Conservation (phyloP, 1,140 invertebrate genomes). For the Bathynomus jamesi region DNA sequence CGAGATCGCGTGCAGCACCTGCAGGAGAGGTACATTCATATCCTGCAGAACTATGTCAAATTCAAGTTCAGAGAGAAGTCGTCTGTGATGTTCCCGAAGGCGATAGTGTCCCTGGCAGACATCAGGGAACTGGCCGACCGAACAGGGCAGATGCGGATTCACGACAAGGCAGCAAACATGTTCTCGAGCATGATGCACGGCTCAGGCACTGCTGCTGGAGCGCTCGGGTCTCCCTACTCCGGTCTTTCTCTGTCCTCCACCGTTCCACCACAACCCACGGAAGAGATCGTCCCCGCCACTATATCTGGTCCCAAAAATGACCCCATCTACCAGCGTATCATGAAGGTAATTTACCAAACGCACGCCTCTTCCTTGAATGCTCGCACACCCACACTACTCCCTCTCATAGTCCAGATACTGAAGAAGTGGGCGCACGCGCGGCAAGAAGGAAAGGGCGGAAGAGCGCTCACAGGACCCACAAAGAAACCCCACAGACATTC, state of each 20-base stretch:
- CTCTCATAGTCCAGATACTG: neutral
- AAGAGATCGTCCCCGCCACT: neutral
- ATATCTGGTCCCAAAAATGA: neutral
- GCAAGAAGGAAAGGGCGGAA: neutral
- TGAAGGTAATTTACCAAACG: neutral
- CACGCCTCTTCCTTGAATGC: neutral
- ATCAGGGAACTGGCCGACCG: slow-evolving; percentile 30
- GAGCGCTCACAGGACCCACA: neutral
- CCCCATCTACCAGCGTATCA: neutral
- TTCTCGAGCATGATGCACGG: neutral
- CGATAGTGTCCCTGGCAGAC: slow-evolving; percentile 34
- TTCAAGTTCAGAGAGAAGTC: slow-evolving; percentile 34
- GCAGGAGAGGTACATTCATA: slow-evolving; percentile 31
- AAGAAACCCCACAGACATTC: neutral
- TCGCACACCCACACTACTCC: neutral
- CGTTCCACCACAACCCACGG: neutral
- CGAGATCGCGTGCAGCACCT: slow-evolving; percentile 30
- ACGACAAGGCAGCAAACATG: neutral
- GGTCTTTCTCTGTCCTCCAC: neutral
- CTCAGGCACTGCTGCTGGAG: neutral
- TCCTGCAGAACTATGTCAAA: slow-evolving; percentile 26
- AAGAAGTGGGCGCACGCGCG: neutral
- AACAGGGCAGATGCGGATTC: neutral
- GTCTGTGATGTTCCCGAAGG: slow-evolving; percentile 32
- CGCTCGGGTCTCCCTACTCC: neutral